phyloP scores from a whole-genome alignment of 2,797 vertebrate species.

The Dromococcyx pavoninus region DNA sequence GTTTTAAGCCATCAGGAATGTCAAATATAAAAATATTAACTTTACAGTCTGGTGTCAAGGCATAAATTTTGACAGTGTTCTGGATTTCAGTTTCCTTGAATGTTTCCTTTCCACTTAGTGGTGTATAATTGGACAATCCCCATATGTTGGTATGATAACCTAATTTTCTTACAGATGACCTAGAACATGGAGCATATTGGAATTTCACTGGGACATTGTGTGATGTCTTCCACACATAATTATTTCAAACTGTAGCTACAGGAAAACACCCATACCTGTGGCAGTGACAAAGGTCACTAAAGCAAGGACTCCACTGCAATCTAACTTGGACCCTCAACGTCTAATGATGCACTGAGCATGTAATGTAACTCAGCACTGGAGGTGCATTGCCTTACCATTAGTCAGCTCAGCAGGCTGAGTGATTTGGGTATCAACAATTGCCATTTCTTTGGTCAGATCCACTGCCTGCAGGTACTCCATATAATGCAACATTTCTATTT shows the following conservation, averaged over 20 bases:
- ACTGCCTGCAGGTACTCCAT: no score
- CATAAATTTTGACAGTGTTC: neutral
- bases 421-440: neutral
- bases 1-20: neutral
- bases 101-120: neutral
- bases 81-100: neutral
- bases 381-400: accelerated
- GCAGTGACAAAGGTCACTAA: neutral
- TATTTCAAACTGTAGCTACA: neutral
- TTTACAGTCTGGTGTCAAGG: neutral
- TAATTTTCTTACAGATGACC: neutral
- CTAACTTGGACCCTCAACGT: accelerated
- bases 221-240: neutral
- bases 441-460: neutral
- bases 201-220: neutral
- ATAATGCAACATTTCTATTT: neutral
- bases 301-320: neutral
- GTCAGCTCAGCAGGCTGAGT: accelerated
- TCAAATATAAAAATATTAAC: neutral
- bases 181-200: neutral
- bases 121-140: neutral
- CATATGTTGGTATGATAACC: neutral
- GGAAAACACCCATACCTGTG: neutral
- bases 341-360: accelerated
- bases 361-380: accelerated